Percentiles rank a stretch among this genome's conserved stretches.
phyloP scores from a whole-genome alignment of 2,113 vertebrate genomes.

The Anas platyrhynchos region DNA sequence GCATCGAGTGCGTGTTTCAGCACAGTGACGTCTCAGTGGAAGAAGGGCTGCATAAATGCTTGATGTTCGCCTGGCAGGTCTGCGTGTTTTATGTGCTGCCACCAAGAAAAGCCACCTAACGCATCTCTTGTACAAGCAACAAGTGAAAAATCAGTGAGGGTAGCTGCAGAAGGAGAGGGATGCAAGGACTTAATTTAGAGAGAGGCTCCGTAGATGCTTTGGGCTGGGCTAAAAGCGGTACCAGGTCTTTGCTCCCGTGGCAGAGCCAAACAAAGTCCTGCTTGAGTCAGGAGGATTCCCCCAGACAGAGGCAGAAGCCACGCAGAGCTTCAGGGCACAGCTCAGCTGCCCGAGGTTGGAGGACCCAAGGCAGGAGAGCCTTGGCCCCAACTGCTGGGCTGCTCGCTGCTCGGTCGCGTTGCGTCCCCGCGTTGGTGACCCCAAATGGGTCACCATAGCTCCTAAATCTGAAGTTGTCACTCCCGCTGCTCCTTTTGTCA shows the following conservation, averaged over 20 bases:
- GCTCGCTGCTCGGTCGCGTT: rapidly evolving
- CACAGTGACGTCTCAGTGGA: rapidly evolving
- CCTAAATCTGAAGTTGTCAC: neutral
- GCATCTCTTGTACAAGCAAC: neutral
- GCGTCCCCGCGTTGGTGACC: no score
- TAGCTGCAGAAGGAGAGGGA: neutral
- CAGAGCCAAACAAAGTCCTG: neutral
- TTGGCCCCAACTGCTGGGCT: neutral
- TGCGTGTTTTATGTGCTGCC: neutral
- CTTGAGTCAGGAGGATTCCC: neutral
- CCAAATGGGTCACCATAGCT: rapidly evolving
- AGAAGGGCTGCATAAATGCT: rapidly evolving
- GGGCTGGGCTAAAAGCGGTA: neutral
- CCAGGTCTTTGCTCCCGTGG: rapidly evolving
- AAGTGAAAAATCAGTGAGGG: neutral
- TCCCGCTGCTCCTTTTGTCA: rapidly evolving
- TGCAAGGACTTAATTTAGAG: neutral
- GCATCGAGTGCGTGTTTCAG: neutral
- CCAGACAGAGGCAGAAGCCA: rapidly evolving
- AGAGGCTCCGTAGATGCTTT: rapidly evolving
- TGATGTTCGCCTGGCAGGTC: rapidly evolving
- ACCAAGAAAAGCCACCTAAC: neutral
- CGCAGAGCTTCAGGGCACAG: neutral
- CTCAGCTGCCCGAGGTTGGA: neutral
- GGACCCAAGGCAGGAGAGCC: neutral